These are phyloP conservation scores for Cephalopholis sonnerati DNA, from an alignment of 2,113 vertebrate species.

Conservation along the genomic window DNA sequence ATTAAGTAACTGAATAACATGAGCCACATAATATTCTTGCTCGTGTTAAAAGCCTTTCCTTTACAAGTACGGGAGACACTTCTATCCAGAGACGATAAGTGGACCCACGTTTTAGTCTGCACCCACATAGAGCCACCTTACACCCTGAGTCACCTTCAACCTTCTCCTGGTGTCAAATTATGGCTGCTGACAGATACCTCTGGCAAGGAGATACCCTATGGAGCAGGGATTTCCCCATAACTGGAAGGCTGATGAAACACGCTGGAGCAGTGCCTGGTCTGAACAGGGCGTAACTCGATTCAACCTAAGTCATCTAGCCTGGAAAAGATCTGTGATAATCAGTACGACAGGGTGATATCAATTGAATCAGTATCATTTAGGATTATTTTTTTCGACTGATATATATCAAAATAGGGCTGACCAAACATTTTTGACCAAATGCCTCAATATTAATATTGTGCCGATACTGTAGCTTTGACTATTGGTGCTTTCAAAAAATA, in stretches of 20 bases:
- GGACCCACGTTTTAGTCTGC: slow-evolving; percentile 21
- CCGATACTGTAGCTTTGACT: too few relatives aligned
- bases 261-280: slow-evolving; percentile 33
- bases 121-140: slow-evolving; percentile 53
- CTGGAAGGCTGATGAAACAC: slow-evolving; percentile 54
- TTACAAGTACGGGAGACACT: slow-evolving; percentile 14
- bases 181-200: slow-evolving; percentile 68
- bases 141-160: slow-evolving; percentile 74
- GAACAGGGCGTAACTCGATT: slow-evolving; percentile 44
- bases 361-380: slow-evolving; percentile 7
- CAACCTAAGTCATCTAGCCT: slow-evolving; percentile 36
- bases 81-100: slow-evolving; percentile 5
- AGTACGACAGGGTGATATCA: background rate
- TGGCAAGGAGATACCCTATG: slow-evolving; percentile 69
- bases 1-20: slow-evolving; percentile 8
- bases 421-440: too few relatives aligned
- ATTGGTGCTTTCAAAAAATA: too few relatives aligned
- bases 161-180: slow-evolving; percentile 78
- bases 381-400: too few relatives aligned
- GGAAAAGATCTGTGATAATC: slow-evolving; percentile 45
- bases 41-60: slow-evolving; percentile 27
- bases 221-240: slow-evolving; percentile 79
- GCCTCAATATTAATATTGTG: too few relatives aligned
- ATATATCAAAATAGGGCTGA: too few relatives aligned
- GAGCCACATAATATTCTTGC: slow-evolving; percentile 7